phyloP scores from a whole-genome alignment of 2,113 vertebrate species.

The Furnarius figulus region DNA sequence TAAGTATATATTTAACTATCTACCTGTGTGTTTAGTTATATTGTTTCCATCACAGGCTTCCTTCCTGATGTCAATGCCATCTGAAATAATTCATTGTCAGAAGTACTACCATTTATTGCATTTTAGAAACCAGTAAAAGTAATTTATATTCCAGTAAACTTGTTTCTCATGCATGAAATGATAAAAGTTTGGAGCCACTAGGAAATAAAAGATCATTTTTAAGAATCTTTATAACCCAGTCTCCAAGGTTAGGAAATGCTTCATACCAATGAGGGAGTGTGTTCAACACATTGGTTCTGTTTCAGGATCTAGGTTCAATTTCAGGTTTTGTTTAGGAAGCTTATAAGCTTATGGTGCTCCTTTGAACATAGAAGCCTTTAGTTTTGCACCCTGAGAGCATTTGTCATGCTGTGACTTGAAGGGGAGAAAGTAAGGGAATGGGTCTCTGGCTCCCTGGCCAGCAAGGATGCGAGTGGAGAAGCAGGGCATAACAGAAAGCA shows the following conservation, averaged over 20 bases:
- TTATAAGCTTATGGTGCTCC: background rate
- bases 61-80: background rate
- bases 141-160: background rate
- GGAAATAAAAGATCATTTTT: background rate
- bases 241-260: background rate
- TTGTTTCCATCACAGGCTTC: background rate
- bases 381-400: background rate
- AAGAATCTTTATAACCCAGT: background rate
- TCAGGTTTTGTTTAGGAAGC: background rate
- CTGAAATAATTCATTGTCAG: background rate
- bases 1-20: background rate
- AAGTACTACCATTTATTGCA: background rate
- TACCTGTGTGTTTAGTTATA: background rate
- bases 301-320: background rate
- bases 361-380: background rate
- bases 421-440: background rate
- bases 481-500: too few species aligned
- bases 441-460: too few species aligned
- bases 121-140: background rate
- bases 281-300: background rate
- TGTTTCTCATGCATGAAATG: background rate
- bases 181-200: background rate
- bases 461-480: too few species aligned
- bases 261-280: background rate
- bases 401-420: background rate